Evolutionary conservation across 2,888 invertebrate genomes (phyloP).

Genomic region (Odiellus spinosus): DNA sequence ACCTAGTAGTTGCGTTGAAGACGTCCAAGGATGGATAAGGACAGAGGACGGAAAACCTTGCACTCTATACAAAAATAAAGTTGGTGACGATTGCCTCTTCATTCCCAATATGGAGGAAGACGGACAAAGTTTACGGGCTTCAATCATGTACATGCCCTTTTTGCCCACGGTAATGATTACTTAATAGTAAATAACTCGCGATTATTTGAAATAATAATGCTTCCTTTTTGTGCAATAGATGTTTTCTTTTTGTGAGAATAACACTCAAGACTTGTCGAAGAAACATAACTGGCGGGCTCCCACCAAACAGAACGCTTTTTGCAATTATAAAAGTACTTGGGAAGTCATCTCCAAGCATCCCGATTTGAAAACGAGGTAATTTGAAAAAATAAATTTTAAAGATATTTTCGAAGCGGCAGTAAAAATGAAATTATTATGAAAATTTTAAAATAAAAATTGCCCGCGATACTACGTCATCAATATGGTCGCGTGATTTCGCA

Average conservation of each 20-base stretch:
- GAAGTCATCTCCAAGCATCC: slow-evolving; percentile 40
- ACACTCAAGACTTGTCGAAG: slow-evolving; percentile 28
- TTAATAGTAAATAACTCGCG: no score
- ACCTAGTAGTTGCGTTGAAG: slow-evolving; percentile 19
- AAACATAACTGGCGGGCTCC: slow-evolving; percentile 45
- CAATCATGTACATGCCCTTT: slow-evolving; percentile 25
- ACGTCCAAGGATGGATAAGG: slow-evolving; percentile 20
- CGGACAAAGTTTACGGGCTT: slow-evolving; percentile 20
- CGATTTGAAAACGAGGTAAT: slow-evolving; percentile 33
- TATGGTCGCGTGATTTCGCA: no score
- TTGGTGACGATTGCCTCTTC: slow-evolving; percentile 21
- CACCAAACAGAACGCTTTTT: slow-evolving; percentile 47
- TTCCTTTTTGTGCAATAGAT: no score
- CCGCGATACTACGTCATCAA: no score
- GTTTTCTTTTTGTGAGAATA: no score
- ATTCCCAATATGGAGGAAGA: slow-evolving; percentile 13
- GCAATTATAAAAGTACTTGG: slow-evolving; percentile 41
- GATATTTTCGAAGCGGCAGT: no score
- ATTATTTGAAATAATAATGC: neutral
- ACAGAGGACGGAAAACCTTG: slow-evolving; percentile 19
- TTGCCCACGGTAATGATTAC: slow-evolving; percentile 23
- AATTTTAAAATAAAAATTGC: no score
- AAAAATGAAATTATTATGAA: no score
- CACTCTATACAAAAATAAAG: slow-evolving; percentile 9
- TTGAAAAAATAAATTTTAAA: no score